Percentiles rank a stretch among this genome's conserved stretches.
Evolutionary conservation across 1,140 invertebrate genomes (phyloP).

Genomic region (Anadara kagoshimensis): DNA sequence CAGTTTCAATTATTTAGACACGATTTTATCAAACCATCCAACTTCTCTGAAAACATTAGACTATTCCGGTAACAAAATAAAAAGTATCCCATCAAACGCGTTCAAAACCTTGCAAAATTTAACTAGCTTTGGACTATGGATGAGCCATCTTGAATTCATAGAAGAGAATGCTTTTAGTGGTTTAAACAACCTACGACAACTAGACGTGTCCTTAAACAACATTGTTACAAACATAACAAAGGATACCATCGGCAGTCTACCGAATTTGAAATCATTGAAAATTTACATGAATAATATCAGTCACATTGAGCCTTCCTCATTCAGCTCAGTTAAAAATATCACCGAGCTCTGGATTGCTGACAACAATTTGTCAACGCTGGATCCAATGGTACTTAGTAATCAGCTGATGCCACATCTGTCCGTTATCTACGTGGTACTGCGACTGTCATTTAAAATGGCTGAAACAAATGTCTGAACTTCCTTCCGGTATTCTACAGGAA

Average conservation of each 20-base stretch:
- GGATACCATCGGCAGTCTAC: constrained; percentile 40
- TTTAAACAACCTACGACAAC: constrained; percentile 17
- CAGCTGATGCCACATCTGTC: constrained; percentile 23
- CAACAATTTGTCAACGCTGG: constrained; percentile 25
- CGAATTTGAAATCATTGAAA: constrained; percentile 25
- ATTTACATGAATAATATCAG: constrained; percentile 40
- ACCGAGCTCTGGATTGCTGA: constrained; percentile 12
- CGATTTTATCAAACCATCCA: constrained; percentile 1
- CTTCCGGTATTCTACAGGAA: constrained; percentile 19
- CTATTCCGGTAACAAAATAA: constrained; percentile 43
- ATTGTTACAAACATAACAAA: constrained; percentile 38
- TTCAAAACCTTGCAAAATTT: constrained; percentile 31
- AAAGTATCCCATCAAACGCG: constrained; percentile 23
- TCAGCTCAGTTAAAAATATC: constrained; percentile 9
- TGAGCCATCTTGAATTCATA: constrained; percentile 32
- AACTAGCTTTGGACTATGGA: constrained; percentile 27
- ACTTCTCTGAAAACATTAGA: constrained; percentile 20
- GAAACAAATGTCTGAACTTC: constrained; percentile 23
- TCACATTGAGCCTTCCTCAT: constrained; percentile 19
- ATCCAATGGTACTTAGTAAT: constrained; percentile 15
- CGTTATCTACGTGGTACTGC: constrained; percentile 31
- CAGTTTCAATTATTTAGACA: constrained; percentile 22
- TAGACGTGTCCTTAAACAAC: constrained; percentile 37
- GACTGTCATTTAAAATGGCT: constrained; percentile 36
- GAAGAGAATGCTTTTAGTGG: constrained; percentile 48